Base-by-base conservation (phyloP, 2,113 vertebrate genomes). In the Coracopsis vasa region DNA sequence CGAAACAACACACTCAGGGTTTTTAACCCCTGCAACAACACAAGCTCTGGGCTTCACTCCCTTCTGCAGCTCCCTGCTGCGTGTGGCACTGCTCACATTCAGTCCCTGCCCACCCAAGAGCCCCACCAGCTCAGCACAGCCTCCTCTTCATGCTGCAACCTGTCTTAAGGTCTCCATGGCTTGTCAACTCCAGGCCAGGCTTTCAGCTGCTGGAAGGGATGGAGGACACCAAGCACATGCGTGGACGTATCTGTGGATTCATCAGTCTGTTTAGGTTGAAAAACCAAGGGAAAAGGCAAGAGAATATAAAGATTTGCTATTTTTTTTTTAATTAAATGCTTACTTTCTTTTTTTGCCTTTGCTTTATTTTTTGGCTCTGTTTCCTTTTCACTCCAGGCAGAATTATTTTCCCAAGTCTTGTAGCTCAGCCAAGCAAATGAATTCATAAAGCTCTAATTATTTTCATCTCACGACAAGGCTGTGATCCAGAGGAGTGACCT, bases 31-130 rank as follows among this genome's bases (percentile, higher is more conserved):
- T 48, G 19, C 31, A 35, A n/a, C 13, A 83, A 27, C 47, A 60
- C 21, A 42, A 65, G 17, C 80, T 27, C 87, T 39, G 64, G 23
- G 14, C 44, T 74, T 65, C 90, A 8, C 29, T 66, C 50, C 19
- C 37, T 73, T 29, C 69, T 48, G 54, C 1, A 6, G 17, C 7
- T 37, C 41, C 50, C 33, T 62, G 48, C 78, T 54, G 39, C 35
- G 15, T 33, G 31, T 41, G 54, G 31, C 29, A 8, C 15, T 0
- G 4, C 48, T 44, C 37, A 12, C 3, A 3, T 45, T 16, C n/a
- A 11, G 65, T 17, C 37, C 5, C 27, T 78, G 53, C 28, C 39
- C 1, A 2, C 13, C 3, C 14, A 1, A n/a, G 25, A 23, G 8
- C 12, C 54, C 39, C 81, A 19, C n/a, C 8, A 8, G 71, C 42